Evolutionary conservation across 2,888 invertebrate genomes (phyloP).

Genomic region (Xiphydria camelus): DNA sequence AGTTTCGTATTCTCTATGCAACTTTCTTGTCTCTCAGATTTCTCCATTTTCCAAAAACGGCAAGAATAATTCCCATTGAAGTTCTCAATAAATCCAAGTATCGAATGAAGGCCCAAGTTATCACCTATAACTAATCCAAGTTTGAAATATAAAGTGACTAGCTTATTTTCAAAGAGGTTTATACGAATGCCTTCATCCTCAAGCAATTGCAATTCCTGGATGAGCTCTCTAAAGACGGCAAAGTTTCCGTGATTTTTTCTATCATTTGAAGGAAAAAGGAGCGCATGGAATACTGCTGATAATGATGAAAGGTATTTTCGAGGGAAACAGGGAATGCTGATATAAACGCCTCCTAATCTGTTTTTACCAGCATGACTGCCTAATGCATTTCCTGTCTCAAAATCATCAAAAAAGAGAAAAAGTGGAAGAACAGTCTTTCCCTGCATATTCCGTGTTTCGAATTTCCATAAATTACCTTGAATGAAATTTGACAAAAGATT

Average conservation of each 20-base stretch:
- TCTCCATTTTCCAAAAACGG: constrained; percentile 8
- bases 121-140: constrained; percentile 19
- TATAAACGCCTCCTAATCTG: no score
- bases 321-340: no score
- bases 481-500: constrained; percentile 14
- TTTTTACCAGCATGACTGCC: no score
- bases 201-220: constrained; percentile 10
- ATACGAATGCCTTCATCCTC: constrained; percentile 8
- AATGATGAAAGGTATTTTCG: no score
- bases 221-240: constrained; percentile 3
- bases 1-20: no score
- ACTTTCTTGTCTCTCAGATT: no score
- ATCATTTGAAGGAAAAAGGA: no score
- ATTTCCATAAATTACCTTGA: constrained; percentile 8
- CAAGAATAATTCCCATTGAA: constrained; percentile 3
- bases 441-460: background rate
- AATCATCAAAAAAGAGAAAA: no score
- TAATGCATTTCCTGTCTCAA: no score
- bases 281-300: no score
- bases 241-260: constrained; percentile 6
- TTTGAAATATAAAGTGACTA: constrained; percentile 6
- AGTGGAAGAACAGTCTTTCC: no score
- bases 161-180: background rate
- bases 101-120: constrained; percentile 17
- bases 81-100: constrained; percentile 9